Percentiles rank a stretch among this genome's conserved stretches.
Conservation (phyloP, 2,888 invertebrate genomes). For the Eristalinus aeneus region DNA sequence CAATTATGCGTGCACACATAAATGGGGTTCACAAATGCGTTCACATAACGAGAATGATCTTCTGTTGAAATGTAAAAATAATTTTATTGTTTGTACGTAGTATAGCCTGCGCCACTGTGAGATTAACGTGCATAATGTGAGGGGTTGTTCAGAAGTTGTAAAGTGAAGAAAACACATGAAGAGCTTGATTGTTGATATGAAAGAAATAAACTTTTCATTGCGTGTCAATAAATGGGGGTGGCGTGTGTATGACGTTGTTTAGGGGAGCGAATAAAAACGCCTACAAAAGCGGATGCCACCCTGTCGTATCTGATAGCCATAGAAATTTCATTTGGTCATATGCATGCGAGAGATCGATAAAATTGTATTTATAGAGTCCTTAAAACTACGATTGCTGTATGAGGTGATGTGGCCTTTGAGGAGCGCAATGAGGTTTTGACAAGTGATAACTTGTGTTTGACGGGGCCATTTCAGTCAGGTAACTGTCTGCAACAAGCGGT, state of each 20-base stretch:
- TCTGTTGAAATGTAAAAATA: conserved; percentile 35
- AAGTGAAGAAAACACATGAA: conserved; percentile 8
- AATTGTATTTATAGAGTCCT: not conserved
- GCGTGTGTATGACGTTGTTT: not conserved
- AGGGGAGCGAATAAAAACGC: not conserved
- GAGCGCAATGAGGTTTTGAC: not conserved
- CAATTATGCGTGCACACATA: conserved; percentile 28
- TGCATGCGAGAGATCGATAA: not conserved
- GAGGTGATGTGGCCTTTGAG: not conserved
- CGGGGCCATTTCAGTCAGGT: too few relatives aligned
- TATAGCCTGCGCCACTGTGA: not conserved
- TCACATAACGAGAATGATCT: conserved; percentile 13
- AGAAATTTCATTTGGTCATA: not conserved
- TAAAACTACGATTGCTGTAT: not conserved
- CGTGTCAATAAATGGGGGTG: conserved; percentile 21
- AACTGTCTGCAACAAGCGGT: too few relatives aligned
- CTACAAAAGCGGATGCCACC: not conserved
- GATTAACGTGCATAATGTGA: conserved; percentile 12
- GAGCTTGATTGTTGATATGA: conserved; percentile 12
- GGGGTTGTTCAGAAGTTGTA: not conserved
- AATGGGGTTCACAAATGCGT: conserved; percentile 1
- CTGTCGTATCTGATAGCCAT: not conserved
- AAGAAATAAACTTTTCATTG: conserved; percentile 21
- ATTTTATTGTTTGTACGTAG: conserved; percentile 17
- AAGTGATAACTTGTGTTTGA: not conserved